A percentile compares a stretch with the other conserved stretches of the same genome.
Conservation (phyloP, 2,113 vertebrate species). For the Protobothrops flavoviridis region DNA sequence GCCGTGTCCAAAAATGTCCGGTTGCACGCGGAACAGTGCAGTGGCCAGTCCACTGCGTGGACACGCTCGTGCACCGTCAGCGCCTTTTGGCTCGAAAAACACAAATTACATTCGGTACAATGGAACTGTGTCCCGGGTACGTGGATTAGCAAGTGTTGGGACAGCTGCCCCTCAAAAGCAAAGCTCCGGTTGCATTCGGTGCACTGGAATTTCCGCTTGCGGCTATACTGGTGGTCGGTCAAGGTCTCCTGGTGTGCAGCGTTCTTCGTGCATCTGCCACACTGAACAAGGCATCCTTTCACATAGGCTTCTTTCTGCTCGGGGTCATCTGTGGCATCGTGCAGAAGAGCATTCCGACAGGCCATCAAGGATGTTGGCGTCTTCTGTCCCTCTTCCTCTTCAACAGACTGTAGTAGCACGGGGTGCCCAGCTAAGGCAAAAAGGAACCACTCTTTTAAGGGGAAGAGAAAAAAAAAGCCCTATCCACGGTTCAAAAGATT, state of each 20-base stretch:
- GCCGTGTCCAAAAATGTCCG: slow-evolving; percentile 5
- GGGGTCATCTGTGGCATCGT: neutral
- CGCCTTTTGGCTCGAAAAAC: neutral
- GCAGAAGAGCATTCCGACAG: neutral
- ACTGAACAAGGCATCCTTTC: neutral
- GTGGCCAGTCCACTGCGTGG: slow-evolving; percentile 36
- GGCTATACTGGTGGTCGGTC: slow-evolving; percentile 15
- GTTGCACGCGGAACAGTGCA: slow-evolving; percentile 52
- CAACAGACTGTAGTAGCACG: neutral
- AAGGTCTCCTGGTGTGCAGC: neutral
- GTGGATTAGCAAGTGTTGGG: neutral
- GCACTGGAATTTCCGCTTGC: neutral
- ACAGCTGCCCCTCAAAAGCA: neutral
- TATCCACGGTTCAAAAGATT: neutral
- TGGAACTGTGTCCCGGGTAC: neutral
- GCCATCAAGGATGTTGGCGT: neutral
- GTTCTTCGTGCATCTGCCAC: neutral
- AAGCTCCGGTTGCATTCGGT: neutral
- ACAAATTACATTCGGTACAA: neutral
- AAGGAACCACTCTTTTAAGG: neutral
- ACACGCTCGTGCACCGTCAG: neutral
- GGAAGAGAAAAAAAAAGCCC: neutral
- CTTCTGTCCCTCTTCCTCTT: neutral
- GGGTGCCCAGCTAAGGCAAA: neutral
- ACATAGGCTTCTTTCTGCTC: neutral